Conservation (phyloP, 1,140 invertebrate species). For the Metaphire vulgaris region DNA sequence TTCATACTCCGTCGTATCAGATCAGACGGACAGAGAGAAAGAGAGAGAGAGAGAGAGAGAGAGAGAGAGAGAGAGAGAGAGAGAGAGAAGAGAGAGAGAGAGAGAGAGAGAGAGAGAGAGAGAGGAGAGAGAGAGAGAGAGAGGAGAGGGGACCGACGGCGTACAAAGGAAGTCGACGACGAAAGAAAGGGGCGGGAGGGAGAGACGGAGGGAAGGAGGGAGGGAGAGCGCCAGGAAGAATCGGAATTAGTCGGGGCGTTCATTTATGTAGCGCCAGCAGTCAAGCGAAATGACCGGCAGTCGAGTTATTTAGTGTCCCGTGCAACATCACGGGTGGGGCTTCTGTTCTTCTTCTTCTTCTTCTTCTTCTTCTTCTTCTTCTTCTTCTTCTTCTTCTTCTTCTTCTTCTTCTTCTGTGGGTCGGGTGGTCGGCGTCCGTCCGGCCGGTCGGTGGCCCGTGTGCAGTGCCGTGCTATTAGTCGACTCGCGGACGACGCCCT, state of each 20-base stretch:
- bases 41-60: slow-evolving; percentile 1
- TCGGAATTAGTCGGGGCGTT: background rate
- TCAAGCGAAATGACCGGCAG: background rate
- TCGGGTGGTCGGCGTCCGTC: too few species aligned
- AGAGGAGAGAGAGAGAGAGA: background rate
- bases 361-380: too few species aligned
- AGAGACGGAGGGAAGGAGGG: background rate
- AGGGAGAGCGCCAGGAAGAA: background rate
- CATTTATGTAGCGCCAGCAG: background rate
- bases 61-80: background rate
- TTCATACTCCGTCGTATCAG: too few species aligned
- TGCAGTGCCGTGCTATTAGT: slow-evolving; percentile 3
- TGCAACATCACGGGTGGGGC: background rate
- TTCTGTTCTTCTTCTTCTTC: background rate
- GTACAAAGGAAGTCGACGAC: background rate
- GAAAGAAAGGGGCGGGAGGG: background rate
- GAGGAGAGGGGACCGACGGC: background rate
- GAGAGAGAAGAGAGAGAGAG: background rate
- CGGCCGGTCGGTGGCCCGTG: too few species aligned
- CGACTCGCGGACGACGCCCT: too few species aligned
- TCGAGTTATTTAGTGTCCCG: background rate
- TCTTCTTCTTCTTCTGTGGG: too few species aligned
- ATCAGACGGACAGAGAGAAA: background rate
- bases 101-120: background rate
- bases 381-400: too few species aligned